A percentile compares a stretch with the other conserved stretches of the same genome.
These are phyloP conservation scores for Anableps anableps DNA, from an alignment of 2,797 vertebrate species.

Conservation along the genomic window DNA sequence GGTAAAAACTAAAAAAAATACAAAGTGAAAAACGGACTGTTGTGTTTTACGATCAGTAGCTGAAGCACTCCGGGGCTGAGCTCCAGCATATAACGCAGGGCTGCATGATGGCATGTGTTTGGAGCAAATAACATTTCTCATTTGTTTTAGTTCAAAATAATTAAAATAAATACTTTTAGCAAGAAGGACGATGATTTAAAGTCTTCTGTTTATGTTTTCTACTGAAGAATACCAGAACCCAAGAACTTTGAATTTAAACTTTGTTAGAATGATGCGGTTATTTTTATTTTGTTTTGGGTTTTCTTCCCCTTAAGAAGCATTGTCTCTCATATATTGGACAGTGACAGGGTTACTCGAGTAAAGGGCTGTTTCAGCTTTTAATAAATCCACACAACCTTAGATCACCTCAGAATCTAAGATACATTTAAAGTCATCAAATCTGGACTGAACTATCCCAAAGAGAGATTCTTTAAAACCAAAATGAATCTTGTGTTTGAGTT, in stretches of 20 bases:
- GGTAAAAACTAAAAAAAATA: not conserved
- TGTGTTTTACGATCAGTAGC: not conserved
- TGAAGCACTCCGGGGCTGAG: too few species aligned
- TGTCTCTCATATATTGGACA: not conserved
- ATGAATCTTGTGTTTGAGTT: too few species aligned
- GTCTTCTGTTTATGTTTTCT: not conserved
- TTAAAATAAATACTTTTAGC: not conserved
- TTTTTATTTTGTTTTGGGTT: rapidly evolving
- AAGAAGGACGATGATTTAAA: not conserved
- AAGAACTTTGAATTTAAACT: not conserved
- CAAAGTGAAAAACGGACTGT: not conserved
- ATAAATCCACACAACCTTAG: too few species aligned
- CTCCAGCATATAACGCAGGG: not conserved
- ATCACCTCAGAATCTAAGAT: too few species aligned
- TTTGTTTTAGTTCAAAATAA: too few species aligned
- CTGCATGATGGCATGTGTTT: not conserved
- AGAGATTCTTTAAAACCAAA: too few species aligned
- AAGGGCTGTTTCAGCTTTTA: not conserved
- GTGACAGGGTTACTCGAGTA: not conserved
- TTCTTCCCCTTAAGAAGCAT: not conserved
- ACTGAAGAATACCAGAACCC: not conserved
- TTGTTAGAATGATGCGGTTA: not conserved
- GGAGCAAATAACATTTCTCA: not conserved
- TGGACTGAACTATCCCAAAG: too few species aligned
- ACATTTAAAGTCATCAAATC: too few species aligned